A percentile compares a stretch with the other conserved stretches of the same genome.
Conservation (phyloP, 92 coral and sea anemone genomes). For the Epizoanthus scotinus region DNA sequence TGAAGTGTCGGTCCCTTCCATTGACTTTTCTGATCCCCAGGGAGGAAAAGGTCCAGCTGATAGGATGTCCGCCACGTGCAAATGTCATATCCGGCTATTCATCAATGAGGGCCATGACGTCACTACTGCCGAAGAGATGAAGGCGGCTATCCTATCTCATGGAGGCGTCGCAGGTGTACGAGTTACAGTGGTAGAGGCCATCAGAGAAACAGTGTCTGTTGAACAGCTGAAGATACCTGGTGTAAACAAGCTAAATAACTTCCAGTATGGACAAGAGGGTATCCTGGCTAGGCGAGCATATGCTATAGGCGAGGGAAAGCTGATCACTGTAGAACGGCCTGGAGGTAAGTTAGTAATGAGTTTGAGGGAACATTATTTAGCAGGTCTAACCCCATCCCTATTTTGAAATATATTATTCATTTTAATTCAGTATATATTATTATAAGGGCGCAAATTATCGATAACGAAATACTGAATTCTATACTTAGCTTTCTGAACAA, state of each 20-base stretch:
- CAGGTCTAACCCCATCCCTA: too few relatives aligned
- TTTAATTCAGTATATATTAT: too few relatives aligned
- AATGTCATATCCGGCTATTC: slow-evolving; percentile 19
- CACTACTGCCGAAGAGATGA: slow-evolving; percentile 30
- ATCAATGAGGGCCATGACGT: slow-evolving; percentile 43
- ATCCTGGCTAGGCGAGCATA: slow-evolving; percentile 51
- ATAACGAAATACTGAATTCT: too few relatives aligned
- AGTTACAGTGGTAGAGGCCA: slow-evolving; percentile 21
- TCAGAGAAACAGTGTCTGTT: slow-evolving; percentile 10
- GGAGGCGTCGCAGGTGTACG: slow-evolving; percentile 16
- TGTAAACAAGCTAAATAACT: slow-evolving; percentile 47
- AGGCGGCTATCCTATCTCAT: slow-evolving; percentile 21
- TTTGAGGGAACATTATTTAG: too few relatives aligned
- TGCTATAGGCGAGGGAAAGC: slow-evolving; percentile 36
- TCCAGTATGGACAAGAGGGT: slow-evolving; percentile 25
- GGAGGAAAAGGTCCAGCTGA: slow-evolving; percentile 14
- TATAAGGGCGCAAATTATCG: too few relatives aligned
- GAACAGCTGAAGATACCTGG: slow-evolving; percentile 41
- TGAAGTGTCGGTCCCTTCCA: background rate
- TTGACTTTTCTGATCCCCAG: background rate
- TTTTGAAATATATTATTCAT: too few relatives aligned
- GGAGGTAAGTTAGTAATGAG: too few relatives aligned
- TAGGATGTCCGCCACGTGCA: slow-evolving; percentile 11
- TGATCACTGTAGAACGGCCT: background rate
- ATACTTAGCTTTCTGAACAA: too few relatives aligned